Percentiles rank a stretch among this genome's conserved stretches.
Conservation (phyloP, 2,113 vertebrate genomes). For the Mesocricetus auratus region DNA sequence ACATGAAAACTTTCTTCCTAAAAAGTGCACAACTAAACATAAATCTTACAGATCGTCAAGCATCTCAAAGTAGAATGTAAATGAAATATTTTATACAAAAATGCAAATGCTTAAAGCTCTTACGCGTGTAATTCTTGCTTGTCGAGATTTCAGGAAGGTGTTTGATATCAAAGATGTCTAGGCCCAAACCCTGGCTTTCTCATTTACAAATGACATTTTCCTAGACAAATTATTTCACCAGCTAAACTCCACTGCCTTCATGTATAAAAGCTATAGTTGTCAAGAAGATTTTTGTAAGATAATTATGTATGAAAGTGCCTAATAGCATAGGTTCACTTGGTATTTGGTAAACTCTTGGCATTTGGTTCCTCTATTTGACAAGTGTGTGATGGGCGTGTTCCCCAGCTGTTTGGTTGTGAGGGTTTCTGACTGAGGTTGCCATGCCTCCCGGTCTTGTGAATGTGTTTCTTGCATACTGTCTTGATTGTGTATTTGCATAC, state of each 20-base stretch:
- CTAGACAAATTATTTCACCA: slow-evolving; percentile 5
- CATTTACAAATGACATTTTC: not conserved
- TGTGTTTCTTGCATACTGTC: not conserved
- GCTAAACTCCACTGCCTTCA: not conserved
- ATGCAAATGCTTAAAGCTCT: not conserved
- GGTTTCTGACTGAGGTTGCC: not conserved
- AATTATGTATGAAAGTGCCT: not conserved
- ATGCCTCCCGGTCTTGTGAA: not conserved
- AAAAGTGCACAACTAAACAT: not conserved
- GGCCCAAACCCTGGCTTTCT: not conserved
- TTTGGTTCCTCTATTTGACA: not conserved
- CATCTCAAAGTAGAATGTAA: slow-evolving; percentile 20
- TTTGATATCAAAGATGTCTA: not conserved
- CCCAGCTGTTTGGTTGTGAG: not conserved
- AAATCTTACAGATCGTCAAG: not conserved
- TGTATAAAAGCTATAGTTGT: not conserved
- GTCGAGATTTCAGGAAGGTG: not conserved
- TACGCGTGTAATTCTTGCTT: not conserved
- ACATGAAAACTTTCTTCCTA: slow-evolving; percentile 38
- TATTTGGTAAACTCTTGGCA: not conserved
- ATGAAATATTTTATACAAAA: slow-evolving; percentile 29
- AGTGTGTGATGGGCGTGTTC: not conserved
- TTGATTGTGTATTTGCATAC: not conserved
- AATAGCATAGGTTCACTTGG: not conserved
- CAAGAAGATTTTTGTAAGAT: not conserved